Percentiles rank a stretch among this genome's conserved stretches.
These are phyloP conservation scores for Thymelicus lineola DNA, from an alignment of 2,888 invertebrate genomes.

Conservation along the genomic window DNA sequence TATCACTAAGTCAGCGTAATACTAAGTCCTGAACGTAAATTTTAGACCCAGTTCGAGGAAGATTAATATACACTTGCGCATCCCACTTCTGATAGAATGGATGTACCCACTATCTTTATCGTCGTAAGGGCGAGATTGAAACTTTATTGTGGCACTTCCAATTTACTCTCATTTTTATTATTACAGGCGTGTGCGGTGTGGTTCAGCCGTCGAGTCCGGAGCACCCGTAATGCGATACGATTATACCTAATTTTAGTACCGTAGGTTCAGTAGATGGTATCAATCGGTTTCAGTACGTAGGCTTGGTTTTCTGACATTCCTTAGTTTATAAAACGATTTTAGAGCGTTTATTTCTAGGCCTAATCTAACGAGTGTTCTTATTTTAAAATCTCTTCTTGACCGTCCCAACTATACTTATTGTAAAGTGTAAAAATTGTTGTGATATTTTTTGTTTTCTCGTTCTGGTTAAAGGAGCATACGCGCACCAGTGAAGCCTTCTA, in stretches of 20 bases:
- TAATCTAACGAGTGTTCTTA: constrained; percentile 26
- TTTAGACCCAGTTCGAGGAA: no score
- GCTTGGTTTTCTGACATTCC: constrained; percentile 23
- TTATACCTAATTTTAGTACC: constrained; percentile 19
- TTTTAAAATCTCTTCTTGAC: constrained; percentile 31
- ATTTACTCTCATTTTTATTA: not conserved
- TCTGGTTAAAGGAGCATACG: constrained; percentile 24
- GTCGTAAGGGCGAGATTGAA: no score
- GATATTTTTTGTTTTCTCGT: constrained; percentile 26
- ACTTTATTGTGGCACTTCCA: no score
- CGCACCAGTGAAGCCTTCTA: constrained; percentile 23
- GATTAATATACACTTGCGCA: no score
- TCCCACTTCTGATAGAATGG: no score
- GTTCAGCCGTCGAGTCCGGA: not conserved
- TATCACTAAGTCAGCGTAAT: no score
- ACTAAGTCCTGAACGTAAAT: no score
- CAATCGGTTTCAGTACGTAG: constrained; percentile 13
- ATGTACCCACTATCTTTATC: no score
- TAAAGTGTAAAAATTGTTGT: constrained; percentile 36
- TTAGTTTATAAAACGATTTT: constrained; percentile 6
- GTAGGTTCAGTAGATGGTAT: constrained; percentile 24
- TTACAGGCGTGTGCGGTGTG: not conserved
- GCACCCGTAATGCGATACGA: constrained; percentile 9
- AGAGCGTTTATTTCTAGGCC: constrained; percentile 23
- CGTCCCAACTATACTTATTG: constrained; percentile 37